These are phyloP conservation scores for Pyrrhosoma nymphula DNA, from an alignment of 2,888 invertebrate species.

Conservation along the genomic window DNA sequence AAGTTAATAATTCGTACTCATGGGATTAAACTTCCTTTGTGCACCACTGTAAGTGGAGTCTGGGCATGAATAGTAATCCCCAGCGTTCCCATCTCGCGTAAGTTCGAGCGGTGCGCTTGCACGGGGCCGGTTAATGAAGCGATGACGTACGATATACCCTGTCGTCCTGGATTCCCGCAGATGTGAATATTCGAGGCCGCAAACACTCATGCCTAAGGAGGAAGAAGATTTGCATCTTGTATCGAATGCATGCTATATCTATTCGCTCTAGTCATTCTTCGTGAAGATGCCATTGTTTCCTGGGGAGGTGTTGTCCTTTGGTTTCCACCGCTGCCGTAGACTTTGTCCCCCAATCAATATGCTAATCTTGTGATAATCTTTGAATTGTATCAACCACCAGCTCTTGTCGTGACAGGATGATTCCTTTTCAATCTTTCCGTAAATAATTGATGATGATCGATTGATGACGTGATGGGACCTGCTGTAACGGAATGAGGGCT, in stretches of 20 bases:
- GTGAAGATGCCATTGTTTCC: not conserved
- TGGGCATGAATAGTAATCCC: not conserved
- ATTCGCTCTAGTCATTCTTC: not conserved
- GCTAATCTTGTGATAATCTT: not conserved
- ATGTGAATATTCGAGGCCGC: not conserved
- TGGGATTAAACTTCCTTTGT: not conserved
- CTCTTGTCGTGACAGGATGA: too few species aligned
- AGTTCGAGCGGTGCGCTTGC: not conserved
- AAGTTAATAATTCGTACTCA: too few species aligned
- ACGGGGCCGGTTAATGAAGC: not conserved
- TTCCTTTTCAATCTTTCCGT: too few species aligned
- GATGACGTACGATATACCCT: not conserved
- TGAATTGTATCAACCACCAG: not conserved
- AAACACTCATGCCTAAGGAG: not conserved
- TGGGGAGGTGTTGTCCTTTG: not conserved
- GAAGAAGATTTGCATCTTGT: not conserved
- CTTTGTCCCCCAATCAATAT: not conserved
- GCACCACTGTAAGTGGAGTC: not conserved
- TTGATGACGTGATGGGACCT: too few species aligned
- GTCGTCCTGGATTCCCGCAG: not conserved
- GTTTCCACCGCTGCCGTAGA: not conserved
- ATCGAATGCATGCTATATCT: not conserved
- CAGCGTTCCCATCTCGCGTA: not conserved
- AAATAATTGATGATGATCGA: too few species aligned
- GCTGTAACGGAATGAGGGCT: too few species aligned